phyloP scores from a whole-genome alignment of 92 coral and sea anemone species.

The Porites lobata region DNA sequence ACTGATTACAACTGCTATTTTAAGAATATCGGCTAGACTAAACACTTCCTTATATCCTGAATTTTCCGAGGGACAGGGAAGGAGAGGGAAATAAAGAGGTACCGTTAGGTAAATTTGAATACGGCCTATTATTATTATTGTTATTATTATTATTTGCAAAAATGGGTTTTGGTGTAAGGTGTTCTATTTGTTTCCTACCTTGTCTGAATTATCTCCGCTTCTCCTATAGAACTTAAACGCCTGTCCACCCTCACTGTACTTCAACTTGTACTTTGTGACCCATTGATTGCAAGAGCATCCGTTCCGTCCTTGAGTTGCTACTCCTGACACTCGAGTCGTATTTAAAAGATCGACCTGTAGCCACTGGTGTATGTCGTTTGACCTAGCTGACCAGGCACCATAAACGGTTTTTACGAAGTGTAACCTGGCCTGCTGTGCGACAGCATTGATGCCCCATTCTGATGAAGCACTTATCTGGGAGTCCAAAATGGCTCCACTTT shows the following conservation, averaged over 20 bases:
- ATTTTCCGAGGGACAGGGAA: too few species aligned
- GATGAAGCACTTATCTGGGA: conserved; percentile 37
- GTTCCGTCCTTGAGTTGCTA: conserved; percentile 62
- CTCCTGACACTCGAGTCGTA: conserved; percentile 11
- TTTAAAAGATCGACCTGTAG: conserved; percentile 45
- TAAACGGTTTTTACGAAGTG: conserved; percentile 7
- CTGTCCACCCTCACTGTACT: conserved; percentile 43
- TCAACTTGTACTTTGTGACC: conserved; percentile 59
- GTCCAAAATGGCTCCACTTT: conserved; percentile 40
- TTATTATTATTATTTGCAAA: too few species aligned
- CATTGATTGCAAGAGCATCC: neutral
- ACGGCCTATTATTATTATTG: too few species aligned
- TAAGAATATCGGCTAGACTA: too few species aligned
- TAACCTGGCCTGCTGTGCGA: conserved; percentile 35
- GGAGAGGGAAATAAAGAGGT: too few species aligned
- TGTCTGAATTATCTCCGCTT: conserved; percentile 29
- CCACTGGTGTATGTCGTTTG: conserved; percentile 46
- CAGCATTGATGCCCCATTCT: neutral
- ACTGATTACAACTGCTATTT: too few species aligned
- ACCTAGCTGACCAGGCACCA: conserved; percentile 38
- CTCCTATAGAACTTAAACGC: conserved; percentile 30
- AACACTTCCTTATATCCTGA: too few species aligned
- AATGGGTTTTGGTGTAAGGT: neutral
- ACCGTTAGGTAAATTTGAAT: too few species aligned
- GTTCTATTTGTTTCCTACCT: neutral